phyloP scores from a whole-genome alignment of 2,888 invertebrate genomes.

The Drosophila glabriapex region DNA sequence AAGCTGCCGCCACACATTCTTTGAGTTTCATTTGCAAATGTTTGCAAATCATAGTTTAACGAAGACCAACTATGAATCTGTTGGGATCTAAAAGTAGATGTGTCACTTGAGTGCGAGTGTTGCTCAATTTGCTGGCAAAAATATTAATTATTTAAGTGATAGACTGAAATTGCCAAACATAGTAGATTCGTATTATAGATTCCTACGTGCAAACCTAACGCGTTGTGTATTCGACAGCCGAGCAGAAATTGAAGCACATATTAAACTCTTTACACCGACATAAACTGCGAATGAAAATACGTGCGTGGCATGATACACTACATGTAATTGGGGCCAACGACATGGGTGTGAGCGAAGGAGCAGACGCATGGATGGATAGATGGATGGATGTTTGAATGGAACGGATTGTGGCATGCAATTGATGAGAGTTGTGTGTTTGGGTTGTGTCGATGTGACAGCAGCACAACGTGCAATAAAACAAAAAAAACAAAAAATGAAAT shows the following conservation, averaged over 20 bases:
- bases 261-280: constrained; percentile 79
- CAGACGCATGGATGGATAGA: constrained; percentile 13
- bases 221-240: constrained; percentile 47
- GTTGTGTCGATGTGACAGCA: constrained; percentile 39
- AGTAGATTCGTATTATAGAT: constrained; percentile 42
- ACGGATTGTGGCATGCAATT: constrained; percentile 49
- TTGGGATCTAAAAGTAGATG: neutral
- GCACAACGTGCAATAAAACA: constrained; percentile 22
- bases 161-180: constrained; percentile 51
- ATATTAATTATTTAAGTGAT: constrained; percentile 58
- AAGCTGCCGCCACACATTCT: constrained; percentile 21
- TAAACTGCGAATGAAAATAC: constrained; percentile 72
- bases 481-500: constrained; percentile 26
- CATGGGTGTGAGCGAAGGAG: constrained; percentile 9
- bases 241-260: constrained; percentile 64
- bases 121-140: constrained; percentile 23
- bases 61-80: constrained; percentile 1
- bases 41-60: constrained; percentile 26
- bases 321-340: constrained; percentile 69
- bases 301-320: constrained; percentile 72
- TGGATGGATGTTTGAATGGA: constrained; percentile 14
- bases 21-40: constrained; percentile 29
- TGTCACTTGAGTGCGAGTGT: constrained; percentile 1
- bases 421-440: constrained; percentile 36
- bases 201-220: constrained; percentile 20